phyloP scores from a whole-genome alignment of 2,888 invertebrate genomes.

The Dryobotodes eremita region DNA sequence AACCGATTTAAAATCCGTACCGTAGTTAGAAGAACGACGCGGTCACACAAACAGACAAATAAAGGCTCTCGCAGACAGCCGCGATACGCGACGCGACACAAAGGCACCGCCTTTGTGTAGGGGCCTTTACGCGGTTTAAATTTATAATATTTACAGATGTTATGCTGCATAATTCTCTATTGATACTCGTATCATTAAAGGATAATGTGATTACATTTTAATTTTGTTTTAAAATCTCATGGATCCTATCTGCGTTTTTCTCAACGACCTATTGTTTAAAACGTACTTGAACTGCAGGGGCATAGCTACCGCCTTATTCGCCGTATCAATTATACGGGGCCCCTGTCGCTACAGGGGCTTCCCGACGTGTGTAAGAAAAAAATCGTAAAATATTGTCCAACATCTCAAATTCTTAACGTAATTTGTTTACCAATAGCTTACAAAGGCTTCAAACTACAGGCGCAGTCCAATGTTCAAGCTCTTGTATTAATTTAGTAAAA shows the following conservation, averaged over 20 bases:
- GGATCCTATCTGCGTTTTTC: background rate
- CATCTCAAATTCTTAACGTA: background rate
- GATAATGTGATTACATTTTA: background rate
- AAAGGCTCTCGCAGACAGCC: too few relatives aligned
- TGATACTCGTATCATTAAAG: background rate
- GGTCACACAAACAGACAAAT: background rate
- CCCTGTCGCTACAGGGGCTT: background rate
- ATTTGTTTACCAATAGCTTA: background rate
- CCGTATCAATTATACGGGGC: background rate
- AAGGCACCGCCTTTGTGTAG: too few relatives aligned
- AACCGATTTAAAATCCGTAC: background rate
- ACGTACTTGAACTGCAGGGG: background rate
- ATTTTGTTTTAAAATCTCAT: background rate
- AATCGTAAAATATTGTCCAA: background rate
- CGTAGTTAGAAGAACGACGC: background rate
- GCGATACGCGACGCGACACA: too few relatives aligned
- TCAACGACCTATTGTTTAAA: background rate
- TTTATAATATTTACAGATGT: background rate
- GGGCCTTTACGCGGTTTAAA: background rate
- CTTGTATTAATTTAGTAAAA: background rate
- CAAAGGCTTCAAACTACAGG: background rate
- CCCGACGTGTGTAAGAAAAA: background rate
- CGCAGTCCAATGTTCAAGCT: background rate
- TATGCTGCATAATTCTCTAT: background rate
- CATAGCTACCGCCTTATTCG: background rate